Evolutionary conservation across 2,888 invertebrate species (phyloP).

Genomic region (Cryptocephalus primarius): DNA sequence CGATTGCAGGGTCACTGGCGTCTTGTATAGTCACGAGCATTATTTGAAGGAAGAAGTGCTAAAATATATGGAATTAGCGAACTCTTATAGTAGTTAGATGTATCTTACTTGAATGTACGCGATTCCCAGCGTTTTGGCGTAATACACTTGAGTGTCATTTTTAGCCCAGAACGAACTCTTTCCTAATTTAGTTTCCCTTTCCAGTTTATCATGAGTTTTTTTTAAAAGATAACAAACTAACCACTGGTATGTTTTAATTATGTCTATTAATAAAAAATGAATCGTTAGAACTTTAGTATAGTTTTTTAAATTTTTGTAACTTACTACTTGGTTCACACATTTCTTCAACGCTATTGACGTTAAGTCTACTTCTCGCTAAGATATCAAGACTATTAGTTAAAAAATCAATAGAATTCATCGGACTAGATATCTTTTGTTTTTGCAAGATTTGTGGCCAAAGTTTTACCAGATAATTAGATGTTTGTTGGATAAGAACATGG

Average conservation of each 20-base stretch:
- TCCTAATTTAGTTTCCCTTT: slow-evolving; percentile 42
- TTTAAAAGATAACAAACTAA: slow-evolving; percentile 65
- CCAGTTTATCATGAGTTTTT: slow-evolving; percentile 52
- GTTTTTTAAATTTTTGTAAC: neutral
- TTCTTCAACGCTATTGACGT: slow-evolving; percentile 39
- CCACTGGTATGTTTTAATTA: slow-evolving; percentile 67
- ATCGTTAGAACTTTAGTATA: neutral
- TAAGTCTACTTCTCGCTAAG: slow-evolving; percentile 42
- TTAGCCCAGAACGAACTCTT: slow-evolving; percentile 60
- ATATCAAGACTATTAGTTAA: slow-evolving; percentile 45
- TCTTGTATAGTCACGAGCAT: slow-evolving; percentile 39
- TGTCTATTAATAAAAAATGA: slow-evolving; percentile 39
- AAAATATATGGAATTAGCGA: slow-evolving; percentile 14
- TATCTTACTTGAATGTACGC: slow-evolving; percentile 67
- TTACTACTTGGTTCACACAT: slow-evolving; percentile 37
- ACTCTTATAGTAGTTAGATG: neutral
- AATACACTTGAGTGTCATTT: slow-evolving; percentile 79
- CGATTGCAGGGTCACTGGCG: slow-evolving; percentile 40
- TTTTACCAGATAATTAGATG: slow-evolving; percentile 72
- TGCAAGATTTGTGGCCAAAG: slow-evolving; percentile 41
- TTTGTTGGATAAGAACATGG: slow-evolving; percentile 71
- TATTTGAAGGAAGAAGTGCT: slow-evolving; percentile 46
- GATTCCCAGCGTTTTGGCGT: slow-evolving; percentile 64
- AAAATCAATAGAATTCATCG: slow-evolving; percentile 56
- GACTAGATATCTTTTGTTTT: slow-evolving; percentile 41